A percentile compares a stretch with the other conserved stretches of the same genome.
Evolutionary conservation across 2,888 invertebrate species (phyloP).

Genomic region (Hirtodrosophila duncani): DNA sequence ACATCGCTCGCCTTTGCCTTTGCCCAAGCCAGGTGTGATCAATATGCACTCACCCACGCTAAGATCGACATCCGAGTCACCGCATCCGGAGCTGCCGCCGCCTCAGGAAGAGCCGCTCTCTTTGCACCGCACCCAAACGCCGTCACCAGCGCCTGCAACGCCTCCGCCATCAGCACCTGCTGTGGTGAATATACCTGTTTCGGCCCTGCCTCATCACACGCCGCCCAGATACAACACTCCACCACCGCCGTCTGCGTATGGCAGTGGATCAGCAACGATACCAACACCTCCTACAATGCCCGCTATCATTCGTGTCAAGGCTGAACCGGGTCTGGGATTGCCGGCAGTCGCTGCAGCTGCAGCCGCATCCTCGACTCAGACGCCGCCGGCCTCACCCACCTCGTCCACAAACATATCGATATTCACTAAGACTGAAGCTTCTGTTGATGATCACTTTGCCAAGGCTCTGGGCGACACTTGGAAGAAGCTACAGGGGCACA

Average conservation of each 20-base stretch:
- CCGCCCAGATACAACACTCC: slow-evolving; percentile 60
- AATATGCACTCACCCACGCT: slow-evolving; percentile 54
- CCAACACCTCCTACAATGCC: slow-evolving; percentile 56
- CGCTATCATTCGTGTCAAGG: slow-evolving; percentile 73
- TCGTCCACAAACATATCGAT: slow-evolving; percentile 65
- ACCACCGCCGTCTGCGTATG: slow-evolving; percentile 58
- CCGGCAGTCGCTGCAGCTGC: slow-evolving; percentile 40
- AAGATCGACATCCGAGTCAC: slow-evolving; percentile 45
- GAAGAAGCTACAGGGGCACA: slow-evolving; percentile 85
- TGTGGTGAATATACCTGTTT: slow-evolving; percentile 33
- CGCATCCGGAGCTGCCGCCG: slow-evolving; percentile 54
- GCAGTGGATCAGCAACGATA: slow-evolving; percentile 23
- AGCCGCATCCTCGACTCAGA: slow-evolving; percentile 65
- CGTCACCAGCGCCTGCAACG: slow-evolving; percentile 33
- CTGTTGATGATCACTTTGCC: slow-evolving; percentile 95
- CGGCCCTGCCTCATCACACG: slow-evolving; percentile 50
- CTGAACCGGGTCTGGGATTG: slow-evolving; percentile 71
- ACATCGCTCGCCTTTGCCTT: slow-evolving; percentile 40
- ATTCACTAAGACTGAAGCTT: slow-evolving; percentile 74
- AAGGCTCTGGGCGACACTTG: slow-evolving; percentile 93
- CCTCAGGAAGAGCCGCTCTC: slow-evolving; percentile 69
- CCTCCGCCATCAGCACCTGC: slow-evolving; percentile 47
- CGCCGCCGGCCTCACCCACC: slow-evolving; percentile 67
- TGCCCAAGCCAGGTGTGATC: slow-evolving; percentile 38
- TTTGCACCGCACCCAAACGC: slow-evolving; percentile 36